Conservation (phyloP, 2,113 vertebrate genomes). For the Anhinga rufa region DNA sequence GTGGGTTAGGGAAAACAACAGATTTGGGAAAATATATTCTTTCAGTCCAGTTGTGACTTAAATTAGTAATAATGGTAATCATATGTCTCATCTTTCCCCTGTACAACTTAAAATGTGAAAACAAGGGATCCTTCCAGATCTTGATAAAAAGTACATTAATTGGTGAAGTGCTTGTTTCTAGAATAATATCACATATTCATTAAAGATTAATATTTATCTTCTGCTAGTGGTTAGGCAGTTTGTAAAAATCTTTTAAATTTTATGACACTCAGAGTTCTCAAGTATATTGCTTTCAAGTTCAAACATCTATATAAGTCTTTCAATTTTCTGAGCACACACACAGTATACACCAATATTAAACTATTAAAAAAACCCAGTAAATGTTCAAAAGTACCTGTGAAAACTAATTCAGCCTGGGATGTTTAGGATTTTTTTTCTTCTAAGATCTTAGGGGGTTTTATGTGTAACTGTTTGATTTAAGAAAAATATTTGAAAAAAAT, state of each 20-base stretch:
- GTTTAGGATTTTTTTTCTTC: background rate
- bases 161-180: background rate
- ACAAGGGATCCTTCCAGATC: background rate
- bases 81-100: background rate
- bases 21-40: background rate
- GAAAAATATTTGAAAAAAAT: background rate
- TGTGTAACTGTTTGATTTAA: too few species aligned
- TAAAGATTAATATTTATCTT: background rate
- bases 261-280: background rate
- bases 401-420: background rate
- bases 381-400: background rate
- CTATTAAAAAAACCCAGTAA: too few species aligned
- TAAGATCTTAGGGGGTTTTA: background rate
- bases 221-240: background rate
- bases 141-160: background rate
- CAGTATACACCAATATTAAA: too few species aligned
- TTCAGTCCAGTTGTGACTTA: background rate
- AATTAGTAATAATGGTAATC: background rate
- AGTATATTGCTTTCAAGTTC: background rate
- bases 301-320: background rate
- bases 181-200: background rate
- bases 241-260: background rate
- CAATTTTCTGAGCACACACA: background rate
- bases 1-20: background rate
- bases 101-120: background rate